Percentiles rank a stretch among this genome's conserved stretches.
Conservation (phyloP, 2,888 invertebrate genomes). For the Drosophila putrida region DNA sequence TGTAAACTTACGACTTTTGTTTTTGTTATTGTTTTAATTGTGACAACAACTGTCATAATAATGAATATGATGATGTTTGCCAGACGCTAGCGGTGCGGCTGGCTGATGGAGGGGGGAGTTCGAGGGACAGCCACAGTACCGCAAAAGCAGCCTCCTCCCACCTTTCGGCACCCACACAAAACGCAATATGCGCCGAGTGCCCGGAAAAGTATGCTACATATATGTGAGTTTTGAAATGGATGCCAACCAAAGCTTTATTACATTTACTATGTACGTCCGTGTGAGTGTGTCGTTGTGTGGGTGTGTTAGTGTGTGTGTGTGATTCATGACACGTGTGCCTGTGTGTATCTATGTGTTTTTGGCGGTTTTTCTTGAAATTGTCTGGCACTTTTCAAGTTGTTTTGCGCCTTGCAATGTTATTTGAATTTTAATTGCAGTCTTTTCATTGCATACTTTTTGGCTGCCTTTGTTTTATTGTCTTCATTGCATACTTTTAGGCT, state of each 20-base stretch:
- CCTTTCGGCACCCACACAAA: slow-evolving; percentile 10
- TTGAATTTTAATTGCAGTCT: slow-evolving; percentile 82
- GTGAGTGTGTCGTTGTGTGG: slow-evolving; percentile 10
- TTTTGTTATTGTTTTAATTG: slow-evolving; percentile 81
- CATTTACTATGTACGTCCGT: slow-evolving; percentile 46
- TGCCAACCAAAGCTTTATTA: slow-evolving; percentile 75
- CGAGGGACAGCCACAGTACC: slow-evolving; percentile 10
- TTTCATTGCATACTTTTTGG: slow-evolving; percentile 71
- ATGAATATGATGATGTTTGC: slow-evolving; percentile 80
- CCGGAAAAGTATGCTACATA: slow-evolving; percentile 59
- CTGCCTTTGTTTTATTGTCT: slow-evolving; percentile 50
- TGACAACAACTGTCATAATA: slow-evolving; percentile 82
- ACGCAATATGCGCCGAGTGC: slow-evolving; percentile 57
- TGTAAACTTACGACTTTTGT: slow-evolving; percentile 82
- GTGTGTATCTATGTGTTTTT: slow-evolving; percentile 41
- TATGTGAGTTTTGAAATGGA: slow-evolving; percentile 59
- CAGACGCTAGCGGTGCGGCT: slow-evolving; percentile 16
- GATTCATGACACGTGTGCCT: slow-evolving; percentile 48
- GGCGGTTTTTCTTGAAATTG: slow-evolving; percentile 74
- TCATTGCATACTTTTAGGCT: slow-evolving; percentile 5
- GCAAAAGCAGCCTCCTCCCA: slow-evolving; percentile 2
- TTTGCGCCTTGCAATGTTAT: slow-evolving; percentile 67
- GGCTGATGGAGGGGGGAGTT: too few relatives aligned
- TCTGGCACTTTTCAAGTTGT: slow-evolving; percentile 67
- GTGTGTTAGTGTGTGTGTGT: slow-evolving; percentile 39